These are phyloP conservation scores for Macroglossus sobrinus DNA, from an alignment of 2,113 vertebrate species.

Conservation along the genomic window DNA sequence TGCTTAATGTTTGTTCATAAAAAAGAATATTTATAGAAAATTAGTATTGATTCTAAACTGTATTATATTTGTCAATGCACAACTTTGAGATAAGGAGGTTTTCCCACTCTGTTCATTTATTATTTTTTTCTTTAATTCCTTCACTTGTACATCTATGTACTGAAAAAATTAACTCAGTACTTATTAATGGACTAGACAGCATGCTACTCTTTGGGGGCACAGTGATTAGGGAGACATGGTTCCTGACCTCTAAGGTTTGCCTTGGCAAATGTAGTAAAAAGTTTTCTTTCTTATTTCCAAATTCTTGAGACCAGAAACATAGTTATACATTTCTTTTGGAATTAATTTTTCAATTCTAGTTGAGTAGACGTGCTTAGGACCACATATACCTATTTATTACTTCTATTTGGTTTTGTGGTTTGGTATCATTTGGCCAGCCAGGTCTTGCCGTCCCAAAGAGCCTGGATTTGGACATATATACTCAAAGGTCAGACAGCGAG, in stretches of 20 bases:
- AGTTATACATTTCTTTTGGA: conserved; percentile 23
- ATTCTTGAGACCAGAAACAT: conserved; percentile 1
- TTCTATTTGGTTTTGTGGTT: conserved; percentile 28
- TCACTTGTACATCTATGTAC: neutral
- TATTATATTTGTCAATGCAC: neutral
- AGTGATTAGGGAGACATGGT: neutral
- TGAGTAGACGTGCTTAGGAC: conserved; percentile 19
- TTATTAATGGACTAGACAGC: neutral
- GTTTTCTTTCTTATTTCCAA: neutral
- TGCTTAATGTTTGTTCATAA: neutral
- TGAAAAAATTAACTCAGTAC: conserved; percentile 16
- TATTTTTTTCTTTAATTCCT: neutral
- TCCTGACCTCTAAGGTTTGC: neutral
- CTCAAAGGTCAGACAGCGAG: conserved; percentile 41
- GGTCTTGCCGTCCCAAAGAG: neutral
- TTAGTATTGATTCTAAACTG: conserved; percentile 25
- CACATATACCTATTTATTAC: neutral
- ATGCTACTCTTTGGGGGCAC: neutral
- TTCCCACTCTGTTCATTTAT: neutral
- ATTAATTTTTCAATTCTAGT: conserved; percentile 23
- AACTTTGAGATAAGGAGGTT: neutral
- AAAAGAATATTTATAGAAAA: neutral
- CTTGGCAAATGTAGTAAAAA: neutral
- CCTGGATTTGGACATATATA: conserved; percentile 35
- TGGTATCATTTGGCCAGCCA: conserved; percentile 13